A percentile compares a stretch with the other conserved stretches of the same genome.
Conservation (phyloP, 92 coral and sea anemone species). For the Galaxea fascicularis region DNA sequence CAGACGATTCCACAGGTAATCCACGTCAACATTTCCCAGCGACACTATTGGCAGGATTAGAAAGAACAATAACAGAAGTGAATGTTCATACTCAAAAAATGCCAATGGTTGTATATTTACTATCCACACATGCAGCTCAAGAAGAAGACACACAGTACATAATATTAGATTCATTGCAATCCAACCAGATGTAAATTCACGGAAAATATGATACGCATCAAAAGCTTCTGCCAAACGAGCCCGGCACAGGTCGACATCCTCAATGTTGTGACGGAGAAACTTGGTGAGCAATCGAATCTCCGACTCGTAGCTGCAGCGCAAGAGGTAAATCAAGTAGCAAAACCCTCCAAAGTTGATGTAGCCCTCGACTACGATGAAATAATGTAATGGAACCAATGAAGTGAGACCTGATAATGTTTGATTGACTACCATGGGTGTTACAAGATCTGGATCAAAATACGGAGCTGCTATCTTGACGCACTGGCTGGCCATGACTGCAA, state of each 20-base stretch:
- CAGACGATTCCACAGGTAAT: slow-evolving; percentile 89
- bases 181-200: slow-evolving; percentile 91
- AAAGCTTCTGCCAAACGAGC: slow-evolving; percentile 88
- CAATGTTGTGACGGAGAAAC: slow-evolving; percentile 73
- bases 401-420: slow-evolving; percentile 41
- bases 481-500: slow-evolving; percentile 50
- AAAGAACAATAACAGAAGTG: slow-evolving; percentile 62
- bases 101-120: slow-evolving; percentile 52
- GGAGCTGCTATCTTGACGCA: slow-evolving; percentile 72
- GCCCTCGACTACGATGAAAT: slow-evolving; percentile 76
- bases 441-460: slow-evolving; percentile 74
- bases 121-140: slow-evolving; percentile 85
- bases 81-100: slow-evolving; percentile 79
- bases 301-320: slow-evolving; percentile 90
- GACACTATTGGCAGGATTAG: slow-evolving; percentile 73
- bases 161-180: slow-evolving; percentile 78
- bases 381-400: slow-evolving; percentile 59
- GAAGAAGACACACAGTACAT: slow-evolving; percentile 79
- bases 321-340: slow-evolving; percentile 81
- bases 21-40: slow-evolving; percentile 87
- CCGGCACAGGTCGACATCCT: slow-evolving; percentile 79
- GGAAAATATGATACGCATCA: slow-evolving; percentile 84
- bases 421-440: slow-evolving; percentile 49
- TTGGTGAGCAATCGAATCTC: slow-evolving; percentile 77
- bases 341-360: slow-evolving; percentile 84